Conservation (phyloP, 2,113 vertebrate genomes). For the Oryctolagus cuniculus region mOryCun1.1 NC_091435.1:161292501-161293000, state of each 20-base stretch:
- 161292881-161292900: neutral
- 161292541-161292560: neutral
- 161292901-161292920: neutral
- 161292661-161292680: neutral
- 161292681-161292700: neutral
- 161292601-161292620: neutral
- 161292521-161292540: neutral
- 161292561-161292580: neutral
- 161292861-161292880: neutral
- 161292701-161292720: neutral
- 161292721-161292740: neutral
- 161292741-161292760: neutral
- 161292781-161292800: neutral
- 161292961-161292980: neutral
- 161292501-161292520: neutral
- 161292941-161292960: neutral
- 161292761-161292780: accelerated
- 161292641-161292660: neutral
- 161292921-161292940: neutral
- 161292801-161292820: neutral
- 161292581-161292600: neutral
- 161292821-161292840: accelerated
- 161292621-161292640: neutral
- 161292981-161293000: neutral
- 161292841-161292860: neutral